These are phyloP conservation scores for Anticlea derivata DNA, from an alignment of 2,888 invertebrate genomes.

Conservation along the genomic window DNA sequence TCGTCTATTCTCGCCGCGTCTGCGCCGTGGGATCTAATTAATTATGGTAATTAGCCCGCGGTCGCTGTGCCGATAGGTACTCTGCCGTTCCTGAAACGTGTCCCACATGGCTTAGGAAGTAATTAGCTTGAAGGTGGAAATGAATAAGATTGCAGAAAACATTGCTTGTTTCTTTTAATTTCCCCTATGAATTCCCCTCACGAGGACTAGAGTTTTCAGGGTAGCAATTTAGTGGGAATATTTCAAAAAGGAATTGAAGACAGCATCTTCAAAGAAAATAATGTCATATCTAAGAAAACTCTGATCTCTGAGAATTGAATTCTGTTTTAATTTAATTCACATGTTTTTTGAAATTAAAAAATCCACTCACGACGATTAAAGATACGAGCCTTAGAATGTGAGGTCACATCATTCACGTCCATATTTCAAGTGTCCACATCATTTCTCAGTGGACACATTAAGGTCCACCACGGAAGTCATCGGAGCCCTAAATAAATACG, in stretches of 20 bases:
- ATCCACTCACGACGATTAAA: too few relatives aligned
- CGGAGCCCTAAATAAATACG: constrained; percentile 76
- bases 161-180: too few relatives aligned
- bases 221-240: too few relatives aligned
- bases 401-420: constrained; percentile 44
- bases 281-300: too few relatives aligned
- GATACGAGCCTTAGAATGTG: too few relatives aligned
- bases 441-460: constrained; percentile 71
- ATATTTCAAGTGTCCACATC: constrained; percentile 51
- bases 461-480: constrained; percentile 51
- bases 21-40: constrained; percentile 76
- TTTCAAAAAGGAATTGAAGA: too few relatives aligned
- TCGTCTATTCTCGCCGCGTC: constrained; percentile 77
- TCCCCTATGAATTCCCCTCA: too few relatives aligned
- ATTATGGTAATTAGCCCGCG: constrained; percentile 79
- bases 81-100: constrained; percentile 19
- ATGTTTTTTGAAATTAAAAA: too few relatives aligned
- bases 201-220: too few relatives aligned
- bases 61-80: constrained; percentile 42
- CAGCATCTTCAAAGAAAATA: too few relatives aligned
- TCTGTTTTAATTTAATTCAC: too few relatives aligned
- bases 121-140: constrained; percentile 21
- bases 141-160: neutral
- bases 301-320: too few relatives aligned
- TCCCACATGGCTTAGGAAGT: constrained; percentile 30